Base-by-base conservation (phyloP, 2,797 vertebrate genomes). In the Spinus pinus region DNA sequence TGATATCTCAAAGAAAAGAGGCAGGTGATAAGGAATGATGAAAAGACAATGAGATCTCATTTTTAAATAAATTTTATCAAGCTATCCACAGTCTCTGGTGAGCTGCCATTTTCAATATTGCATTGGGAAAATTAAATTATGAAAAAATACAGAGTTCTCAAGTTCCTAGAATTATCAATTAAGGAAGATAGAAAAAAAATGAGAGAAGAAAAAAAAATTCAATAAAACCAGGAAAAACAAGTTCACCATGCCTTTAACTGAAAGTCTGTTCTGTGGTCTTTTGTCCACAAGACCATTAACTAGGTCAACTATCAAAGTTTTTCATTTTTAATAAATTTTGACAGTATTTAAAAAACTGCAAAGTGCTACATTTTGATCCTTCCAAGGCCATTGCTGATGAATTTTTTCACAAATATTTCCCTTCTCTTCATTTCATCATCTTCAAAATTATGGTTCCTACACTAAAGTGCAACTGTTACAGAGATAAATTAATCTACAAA, bases 331-430 rank as follows among this genome's bases (percentile, higher is more conserved):
- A 33, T 25, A 12, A 37, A 24, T 54, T 60, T 13, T 24, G 70
- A 37, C 2, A 35, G 5, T 15, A 10, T 18, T 75, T 11, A 2
- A 18, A 28, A 61, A 24, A 30, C 8, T 14, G 1, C 2, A 16
- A 69, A 51, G 15, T 57, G 12, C 12, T 50, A 44, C 28, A 33
- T 41, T 74, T 50, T 61, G 25, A 35, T 49, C 28, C 25, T 64
- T 41, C n/a, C 41, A 64, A 16, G 22, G 5, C 0, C 28, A 17
- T 79, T 44, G 7, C 3, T 71, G 42, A 42, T 42, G 0, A 61
- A 41, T 10, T 19, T 69, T 37, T 53, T 19, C 8, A 11, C 9
- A 84, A 85, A n/a, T 12, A 33, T 72, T 84, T 25, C 3, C 11
- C 13, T 46, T 27, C 10, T 62, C 73, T 81, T 35, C 57, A 18